Evolutionary conservation across 2,113 vertebrate genomes (phyloP).

Genomic region (Potamarius usumacintae): DNA sequence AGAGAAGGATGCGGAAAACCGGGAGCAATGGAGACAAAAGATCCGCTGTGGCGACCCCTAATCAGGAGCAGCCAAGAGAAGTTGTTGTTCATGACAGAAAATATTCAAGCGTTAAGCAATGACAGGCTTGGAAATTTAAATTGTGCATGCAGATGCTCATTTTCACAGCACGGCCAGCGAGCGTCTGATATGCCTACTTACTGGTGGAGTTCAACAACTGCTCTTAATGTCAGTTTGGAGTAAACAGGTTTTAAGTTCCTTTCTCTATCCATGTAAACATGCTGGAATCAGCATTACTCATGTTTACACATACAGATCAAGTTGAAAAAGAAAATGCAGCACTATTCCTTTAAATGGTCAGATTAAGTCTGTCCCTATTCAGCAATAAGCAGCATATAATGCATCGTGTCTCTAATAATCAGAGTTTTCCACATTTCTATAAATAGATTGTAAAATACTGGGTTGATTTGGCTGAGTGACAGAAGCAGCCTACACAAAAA

Average conservation of each 20-base stretch:
- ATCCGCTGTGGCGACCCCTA: too few species aligned
- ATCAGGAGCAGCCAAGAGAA: too few species aligned
- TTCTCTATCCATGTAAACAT: not conserved
- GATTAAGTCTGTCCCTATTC: too few species aligned
- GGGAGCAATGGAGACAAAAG: too few species aligned
- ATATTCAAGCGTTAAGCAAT: too few species aligned
- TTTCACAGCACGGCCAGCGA: too few species aligned
- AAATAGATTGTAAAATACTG: not conserved
- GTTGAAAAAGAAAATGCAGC: not conserved
- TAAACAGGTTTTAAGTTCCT: not conserved
- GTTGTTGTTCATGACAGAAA: too few species aligned
- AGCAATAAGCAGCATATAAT: not conserved
- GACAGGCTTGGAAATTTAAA: too few species aligned
- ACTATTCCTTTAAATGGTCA: not conserved
- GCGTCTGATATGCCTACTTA: not conserved
- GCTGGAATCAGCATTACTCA: not conserved
- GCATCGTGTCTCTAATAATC: not conserved
- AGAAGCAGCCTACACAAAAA: not conserved
- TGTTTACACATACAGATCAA: not conserved
- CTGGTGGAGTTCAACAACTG: not conserved
- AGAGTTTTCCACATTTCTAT: not conserved
- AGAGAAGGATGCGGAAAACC: too few species aligned
- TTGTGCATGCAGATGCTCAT: too few species aligned
- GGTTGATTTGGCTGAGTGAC: slow-evolving; percentile 19
- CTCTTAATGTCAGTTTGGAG: not conserved